These are phyloP conservation scores for Cladopsammia gracilis DNA, from an alignment of 64 coral and sea anemone species.

Conservation along the genomic window DNA sequence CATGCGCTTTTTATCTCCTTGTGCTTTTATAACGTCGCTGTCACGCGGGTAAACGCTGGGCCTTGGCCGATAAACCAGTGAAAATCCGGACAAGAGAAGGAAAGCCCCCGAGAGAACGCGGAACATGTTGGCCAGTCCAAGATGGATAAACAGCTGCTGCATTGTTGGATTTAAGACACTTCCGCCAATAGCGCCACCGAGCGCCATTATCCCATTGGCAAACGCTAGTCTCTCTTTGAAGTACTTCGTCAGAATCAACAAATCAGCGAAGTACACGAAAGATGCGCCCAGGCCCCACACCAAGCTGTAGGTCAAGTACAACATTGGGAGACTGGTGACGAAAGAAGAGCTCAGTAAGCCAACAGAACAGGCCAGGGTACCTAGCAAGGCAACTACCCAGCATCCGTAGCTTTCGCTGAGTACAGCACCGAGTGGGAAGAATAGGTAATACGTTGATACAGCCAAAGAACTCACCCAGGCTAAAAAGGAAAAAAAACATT, in stretches of 20 bases:
- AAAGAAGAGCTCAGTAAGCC: conserved; percentile 78
- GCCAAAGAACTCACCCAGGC: conserved; percentile 85
- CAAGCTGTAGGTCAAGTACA: conserved; percentile 87
- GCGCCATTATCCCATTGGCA: conserved; percentile 68
- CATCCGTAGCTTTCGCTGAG: conserved; percentile 75
- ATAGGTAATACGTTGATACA: conserved; percentile 68
- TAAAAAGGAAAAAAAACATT: conserved; percentile 35
- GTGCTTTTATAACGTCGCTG: neutral
- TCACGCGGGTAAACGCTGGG: neutral
- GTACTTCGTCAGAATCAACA: conserved; percentile 61
- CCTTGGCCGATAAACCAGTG: conserved; percentile 43
- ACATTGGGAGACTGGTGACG: conserved; percentile 64
- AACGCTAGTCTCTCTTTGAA: conserved; percentile 58
- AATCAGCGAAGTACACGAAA: conserved; percentile 64
- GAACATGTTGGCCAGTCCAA: conserved; percentile 63
- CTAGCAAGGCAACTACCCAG: conserved; percentile 61
- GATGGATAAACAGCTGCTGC: conserved; percentile 47
- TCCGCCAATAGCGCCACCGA: conserved; percentile 62
- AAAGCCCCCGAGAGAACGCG: conserved; percentile 35
- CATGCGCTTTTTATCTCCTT: conserved; percentile 7
- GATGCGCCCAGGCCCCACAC: conserved; percentile 83
- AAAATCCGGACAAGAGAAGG: conserved; percentile 27
- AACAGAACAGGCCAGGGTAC: conserved; percentile 65
- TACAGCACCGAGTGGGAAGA: conserved; percentile 72
- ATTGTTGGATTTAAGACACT: conserved; percentile 55